Evolutionary conservation across 2,888 invertebrate species (phyloP).

Genomic region (Himalopsyche kuldschensis): DNA sequence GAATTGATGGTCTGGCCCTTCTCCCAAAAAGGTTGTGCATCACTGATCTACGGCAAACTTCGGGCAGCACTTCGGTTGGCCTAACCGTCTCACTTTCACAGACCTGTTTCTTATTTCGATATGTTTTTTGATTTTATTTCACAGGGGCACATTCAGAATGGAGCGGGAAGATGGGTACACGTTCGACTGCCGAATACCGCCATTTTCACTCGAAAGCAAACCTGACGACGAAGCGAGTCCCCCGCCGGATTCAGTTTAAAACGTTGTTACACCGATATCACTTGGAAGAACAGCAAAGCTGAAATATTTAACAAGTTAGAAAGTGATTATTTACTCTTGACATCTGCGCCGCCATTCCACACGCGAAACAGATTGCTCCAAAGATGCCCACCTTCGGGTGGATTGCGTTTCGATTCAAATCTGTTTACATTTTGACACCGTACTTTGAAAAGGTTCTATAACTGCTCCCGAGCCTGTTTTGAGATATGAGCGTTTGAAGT

Average conservation of each 20-base stretch:
- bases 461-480: too few relatives aligned
- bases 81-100: background rate
- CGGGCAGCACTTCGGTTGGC: too few relatives aligned
- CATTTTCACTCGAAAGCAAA: slow-evolving; percentile 95
- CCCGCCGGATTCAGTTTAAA: slow-evolving; percentile 22
- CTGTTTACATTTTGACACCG: background rate
- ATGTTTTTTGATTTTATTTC: background rate
- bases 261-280: background rate
- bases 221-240: slow-evolving; percentile 60
- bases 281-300: background rate
- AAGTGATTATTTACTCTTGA: background rate
- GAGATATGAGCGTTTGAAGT: too few relatives aligned
- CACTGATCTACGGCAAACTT: too few relatives aligned
- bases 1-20: too few relatives aligned
- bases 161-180: slow-evolving; percentile 96
- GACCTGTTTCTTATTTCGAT: background rate
- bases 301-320: background rate
- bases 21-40: too few relatives aligned
- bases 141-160: slow-evolving; percentile 90
- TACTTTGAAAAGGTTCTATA: too few relatives aligned
- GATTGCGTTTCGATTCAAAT: background rate
- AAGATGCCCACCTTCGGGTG: background rate
- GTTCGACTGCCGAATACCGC: slow-evolving; percentile 97
- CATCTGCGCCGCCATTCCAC: background rate
- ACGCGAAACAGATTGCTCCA: background rate